Conservation (phyloP, 2,888 invertebrate genomes). For the Liposcelis brunnea region DNA sequence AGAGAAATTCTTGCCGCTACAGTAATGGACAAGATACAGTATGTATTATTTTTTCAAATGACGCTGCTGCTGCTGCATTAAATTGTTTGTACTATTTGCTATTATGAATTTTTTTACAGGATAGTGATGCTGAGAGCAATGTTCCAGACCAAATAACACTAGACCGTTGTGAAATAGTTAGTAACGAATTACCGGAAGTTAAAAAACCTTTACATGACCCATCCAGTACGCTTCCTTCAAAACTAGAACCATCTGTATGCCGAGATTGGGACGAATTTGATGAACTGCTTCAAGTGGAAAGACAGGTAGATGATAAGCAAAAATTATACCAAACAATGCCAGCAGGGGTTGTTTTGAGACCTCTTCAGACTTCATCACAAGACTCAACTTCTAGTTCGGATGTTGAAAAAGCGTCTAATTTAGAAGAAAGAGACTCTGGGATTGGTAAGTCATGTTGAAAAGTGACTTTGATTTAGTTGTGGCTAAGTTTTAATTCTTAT, state of each 20-base stretch:
- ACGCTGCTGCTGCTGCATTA: too few relatives aligned
- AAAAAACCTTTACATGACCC: conserved; percentile 15
- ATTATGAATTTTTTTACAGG: conserved; percentile 18
- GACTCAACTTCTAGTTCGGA: background rate
- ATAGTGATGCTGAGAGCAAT: conserved; percentile 21
- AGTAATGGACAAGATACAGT: conserved; percentile 16
- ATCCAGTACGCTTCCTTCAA: conserved; percentile 6
- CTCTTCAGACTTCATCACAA: conserved; percentile 1
- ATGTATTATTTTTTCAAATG: background rate
- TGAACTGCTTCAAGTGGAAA: conserved; percentile 47
- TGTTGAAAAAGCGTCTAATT: too few relatives aligned
- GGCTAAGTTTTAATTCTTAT: too few relatives aligned
- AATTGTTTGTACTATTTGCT: too few relatives aligned
- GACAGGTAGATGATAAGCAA: conserved; percentile 40
- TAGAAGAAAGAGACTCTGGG: background rate
- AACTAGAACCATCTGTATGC: background rate
- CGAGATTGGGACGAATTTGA: conserved; percentile 54
- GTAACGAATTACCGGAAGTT: too few relatives aligned
- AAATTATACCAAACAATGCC: conserved; percentile 58
- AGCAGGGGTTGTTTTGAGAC: conserved; percentile 34
- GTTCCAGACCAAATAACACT: too few relatives aligned
- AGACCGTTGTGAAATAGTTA: too few relatives aligned
- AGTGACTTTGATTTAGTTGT: too few relatives aligned
- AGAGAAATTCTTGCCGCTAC: conserved; percentile 46
- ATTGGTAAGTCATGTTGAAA: background rate